Evolutionary conservation across 2,113 vertebrate genomes (phyloP), one percentile per base, ranked within the genome.

Genomic region (Mola mola): DNA sequence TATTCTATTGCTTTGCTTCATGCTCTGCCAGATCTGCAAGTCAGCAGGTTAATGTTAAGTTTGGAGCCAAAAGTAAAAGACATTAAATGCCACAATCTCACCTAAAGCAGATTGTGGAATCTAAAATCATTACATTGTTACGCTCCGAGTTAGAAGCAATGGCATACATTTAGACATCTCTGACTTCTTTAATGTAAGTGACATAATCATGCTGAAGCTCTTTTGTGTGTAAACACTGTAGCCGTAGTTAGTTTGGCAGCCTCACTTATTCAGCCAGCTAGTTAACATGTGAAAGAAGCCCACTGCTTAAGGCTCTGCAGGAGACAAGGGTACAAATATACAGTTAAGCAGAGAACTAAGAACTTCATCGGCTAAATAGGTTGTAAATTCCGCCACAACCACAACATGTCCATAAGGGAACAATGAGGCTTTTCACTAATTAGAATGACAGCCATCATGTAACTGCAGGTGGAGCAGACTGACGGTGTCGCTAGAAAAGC

Each of bases 361-460:
- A 60, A 3, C 64, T 58, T 61, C 53, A 58, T 37, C 67, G 28
- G 59, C 65, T 81, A 65, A 80, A 75, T 61, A 63, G 74, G 56
- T 73, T 67, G 36, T 66, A 65, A 81, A 75, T 66, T 28, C 31
- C 49, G 65, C 51, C 8, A 71, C 65, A 75, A 63, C 33, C 72
- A 68, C 57, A 67, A 72, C 59, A 47, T 51, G 56, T 72, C 72
- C 58, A 47, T 13, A 42, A 42, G 50, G 43, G 16, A 80, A 83
- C 87, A 88, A 85, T 75, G 51, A 28, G 42, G 49, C 56, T 68
- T 73, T 84, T 60, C 43, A 63, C 73, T 85, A 57, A 84, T 84
- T 28, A 65, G 17, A 33, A 38, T 72, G 83, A 82, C 84, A 73
- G 66, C 36, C 46, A 74, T 79, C 74, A 24, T 58, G 34, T 41